Percentiles rank a stretch among this genome's conserved stretches.
phyloP scores from a whole-genome alignment of 2,888 invertebrate genomes.

The Anaspis maculata region DNA sequence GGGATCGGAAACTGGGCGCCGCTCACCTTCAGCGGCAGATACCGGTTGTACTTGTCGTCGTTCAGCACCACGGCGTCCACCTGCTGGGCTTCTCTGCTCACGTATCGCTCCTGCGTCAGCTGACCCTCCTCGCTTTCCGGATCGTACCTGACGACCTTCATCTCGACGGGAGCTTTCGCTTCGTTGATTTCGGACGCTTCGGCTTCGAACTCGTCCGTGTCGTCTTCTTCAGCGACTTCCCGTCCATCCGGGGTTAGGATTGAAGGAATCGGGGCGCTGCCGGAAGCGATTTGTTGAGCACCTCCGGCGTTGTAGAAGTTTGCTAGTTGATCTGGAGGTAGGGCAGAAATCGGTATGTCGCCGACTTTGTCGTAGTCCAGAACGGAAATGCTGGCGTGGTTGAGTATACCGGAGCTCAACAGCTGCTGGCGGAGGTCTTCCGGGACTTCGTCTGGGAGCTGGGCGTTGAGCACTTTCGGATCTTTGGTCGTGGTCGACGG shows the following conservation, averaged over 20 bases:
- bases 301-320: slow-evolving; percentile 83
- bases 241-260: slow-evolving; percentile 58
- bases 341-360: slow-evolving; percentile 71
- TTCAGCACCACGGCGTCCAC: slow-evolving; percentile 67
- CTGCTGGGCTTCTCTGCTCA: slow-evolving; percentile 63
- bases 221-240: slow-evolving; percentile 37
- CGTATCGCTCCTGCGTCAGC: slow-evolving; percentile 61
- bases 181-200: slow-evolving; percentile 47
- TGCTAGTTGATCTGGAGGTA: slow-evolving; percentile 78
- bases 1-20: slow-evolving; percentile 80
- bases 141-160: slow-evolving; percentile 79
- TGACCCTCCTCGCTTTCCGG: slow-evolving; percentile 66
- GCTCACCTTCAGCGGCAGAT: slow-evolving; percentile 75
- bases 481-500: slow-evolving; percentile 43
- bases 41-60: slow-evolving; percentile 71
- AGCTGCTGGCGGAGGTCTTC: slow-evolving; percentile 77
- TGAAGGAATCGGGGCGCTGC: slow-evolving; percentile 61
- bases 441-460: slow-evolving; percentile 80
- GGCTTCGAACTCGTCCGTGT: slow-evolving; percentile 32
- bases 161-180: slow-evolving; percentile 51
- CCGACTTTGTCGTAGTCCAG: slow-evolving; percentile 84
- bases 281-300: slow-evolving; percentile 54
- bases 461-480: slow-evolving; percentile 48
- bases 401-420: slow-evolving; percentile 75
- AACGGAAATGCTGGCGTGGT: slow-evolving; percentile 81